Base-by-base conservation (phyloP, 1,140 invertebrate species). In the Drosophila sucinea region DNA sequence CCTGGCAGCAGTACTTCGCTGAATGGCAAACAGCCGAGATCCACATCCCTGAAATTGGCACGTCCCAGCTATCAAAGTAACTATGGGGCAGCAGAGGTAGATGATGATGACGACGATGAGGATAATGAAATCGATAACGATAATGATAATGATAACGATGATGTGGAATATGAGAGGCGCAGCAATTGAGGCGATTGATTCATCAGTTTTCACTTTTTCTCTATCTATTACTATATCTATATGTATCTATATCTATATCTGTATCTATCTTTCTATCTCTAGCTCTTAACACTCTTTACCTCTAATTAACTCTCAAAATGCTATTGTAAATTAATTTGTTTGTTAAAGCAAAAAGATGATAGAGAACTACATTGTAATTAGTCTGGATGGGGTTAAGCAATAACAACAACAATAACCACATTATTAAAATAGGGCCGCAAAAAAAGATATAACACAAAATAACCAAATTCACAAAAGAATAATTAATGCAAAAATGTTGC, bases 281-380 rank as follows among this genome's bases (percentile, higher is more conserved):
- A 44, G 27, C 17, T 30, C 32, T 30, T 30, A 38, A 11, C 35
- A 35, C 32, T 47, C 30, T 56, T 47, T 64, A 38, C 38, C 60
- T 61, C 10, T 58, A n/a, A 17, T 17, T 47, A 40, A 35, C 35
- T 5, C 33, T 68, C 60, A 6, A 61, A 70, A 67, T 71, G 68
- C 74, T 85, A 81, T 67, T 78, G 47, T 81, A 81, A 81, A 86
- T 86, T 81, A 70, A 78, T 85, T 81, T 81, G 73, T 78, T 71
- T 69, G 57, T 77, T 63, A 41, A 38, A 78, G 60, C 54, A 67
- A 73, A 56, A 55, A 27, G 30, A 29, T 63, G 17, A 38, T 56
- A n/a, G 30, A n/a, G 30, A 63, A 38, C 54, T 40, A 51, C 27
- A 11, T 29, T 25, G 25, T 35, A 38, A 33, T 25, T 51, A 51